Percentiles rank a stretch among this genome's conserved stretches.
phyloP scores from a whole-genome alignment of 2,797 vertebrate species.

The Molossus molossus region DNA sequence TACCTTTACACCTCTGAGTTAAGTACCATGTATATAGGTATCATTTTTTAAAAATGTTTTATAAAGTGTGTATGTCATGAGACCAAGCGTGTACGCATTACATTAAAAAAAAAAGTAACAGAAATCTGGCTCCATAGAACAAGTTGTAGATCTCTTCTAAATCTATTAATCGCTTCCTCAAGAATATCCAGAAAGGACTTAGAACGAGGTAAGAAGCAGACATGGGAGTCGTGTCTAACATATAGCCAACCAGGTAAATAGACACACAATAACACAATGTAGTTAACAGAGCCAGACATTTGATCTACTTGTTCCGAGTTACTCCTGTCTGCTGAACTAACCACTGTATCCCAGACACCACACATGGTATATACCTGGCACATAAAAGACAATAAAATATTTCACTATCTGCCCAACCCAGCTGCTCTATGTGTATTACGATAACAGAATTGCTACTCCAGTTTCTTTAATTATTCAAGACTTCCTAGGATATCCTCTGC shows the following conservation, averaged over 20 bases:
- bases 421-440: neutral
- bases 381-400: neutral
- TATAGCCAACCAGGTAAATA: neutral
- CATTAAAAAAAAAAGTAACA: neutral
- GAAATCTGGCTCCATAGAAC: neutral
- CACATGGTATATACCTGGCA: neutral
- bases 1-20: neutral
- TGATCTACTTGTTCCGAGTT: neutral
- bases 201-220: neutral
- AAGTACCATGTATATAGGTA: neutral
- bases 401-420: neutral
- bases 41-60: slow-evolving; percentile 32
- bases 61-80: slow-evolving; percentile 17
- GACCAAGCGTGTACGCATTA: neutral
- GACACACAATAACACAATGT: neutral
- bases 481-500: neutral
- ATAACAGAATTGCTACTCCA: neutral
- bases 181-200: neutral
- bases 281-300: neutral
- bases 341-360: neutral
- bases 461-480: neutral
- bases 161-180: neutral
- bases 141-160: slow-evolving; percentile 39
- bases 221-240: neutral
- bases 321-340: neutral